phyloP scores from a whole-genome alignment of 2,888 invertebrate genomes.

The Sminthurides aquaticus region DNA sequence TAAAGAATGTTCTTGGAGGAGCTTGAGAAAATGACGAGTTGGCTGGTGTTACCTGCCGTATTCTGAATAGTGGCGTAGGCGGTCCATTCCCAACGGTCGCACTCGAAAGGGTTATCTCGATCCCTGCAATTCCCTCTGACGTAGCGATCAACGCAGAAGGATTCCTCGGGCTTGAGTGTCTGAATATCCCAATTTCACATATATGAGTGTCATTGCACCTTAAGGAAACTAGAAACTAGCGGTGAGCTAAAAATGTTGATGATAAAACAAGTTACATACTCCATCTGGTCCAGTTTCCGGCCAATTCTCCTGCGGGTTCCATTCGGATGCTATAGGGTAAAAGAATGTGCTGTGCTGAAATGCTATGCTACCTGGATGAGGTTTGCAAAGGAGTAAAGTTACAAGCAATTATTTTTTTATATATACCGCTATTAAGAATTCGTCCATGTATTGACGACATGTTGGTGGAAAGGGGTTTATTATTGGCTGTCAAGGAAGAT shows the following conservation, averaged over 20 bases:
- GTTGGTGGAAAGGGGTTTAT: too few relatives aligned
- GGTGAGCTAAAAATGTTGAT: neutral
- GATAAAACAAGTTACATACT: too few relatives aligned
- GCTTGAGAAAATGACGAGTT: too few relatives aligned
- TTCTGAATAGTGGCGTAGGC: constrained; percentile 3
- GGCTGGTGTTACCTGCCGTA: neutral
- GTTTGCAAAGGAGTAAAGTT: too few relatives aligned
- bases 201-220: neutral
- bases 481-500: too few relatives aligned
- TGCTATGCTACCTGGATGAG: too few relatives aligned
- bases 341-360: too few relatives aligned
- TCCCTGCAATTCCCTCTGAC: neutral
- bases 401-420: too few relatives aligned
- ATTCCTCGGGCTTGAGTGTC: neutral
- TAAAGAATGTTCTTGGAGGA: too few relatives aligned
- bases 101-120: neutral
- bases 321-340: neutral
- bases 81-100: constrained; percentile 2
- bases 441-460: too few relatives aligned
- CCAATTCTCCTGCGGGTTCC: neutral
- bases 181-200: neutral
- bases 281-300: neutral
- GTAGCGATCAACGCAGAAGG: neutral
- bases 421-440: too few relatives aligned
- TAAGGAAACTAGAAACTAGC: neutral